Base-by-base conservation (phyloP, 2,888 invertebrate genomes). In the Erynnis tages region DNA sequence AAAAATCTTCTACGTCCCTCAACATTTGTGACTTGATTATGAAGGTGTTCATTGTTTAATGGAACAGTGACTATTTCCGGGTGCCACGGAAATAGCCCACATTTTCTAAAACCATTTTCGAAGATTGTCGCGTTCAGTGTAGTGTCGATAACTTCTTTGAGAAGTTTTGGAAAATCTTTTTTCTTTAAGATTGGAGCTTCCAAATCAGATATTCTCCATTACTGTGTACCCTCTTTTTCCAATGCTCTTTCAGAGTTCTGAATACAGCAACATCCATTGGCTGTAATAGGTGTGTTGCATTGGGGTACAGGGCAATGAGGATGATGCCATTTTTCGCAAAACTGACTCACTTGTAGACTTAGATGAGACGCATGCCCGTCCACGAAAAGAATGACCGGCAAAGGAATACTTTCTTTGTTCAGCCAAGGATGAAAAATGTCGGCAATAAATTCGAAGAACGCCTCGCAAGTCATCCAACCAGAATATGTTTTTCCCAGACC, bases 381-480 rank as follows among this genome's bases (percentile, higher is more conserved):
- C 17, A 85, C 56, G 52, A 74, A 81, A 2, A 80, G 53, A 50
- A 82, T 65, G 23, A 81, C 62, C 30, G 59, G 80, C 11, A 68
- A 58, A 44, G 62, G 46, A 27, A 79, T 67, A 25, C 68, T 52
- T 40, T 73, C 65, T 43, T 63, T 56, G 32, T 61, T 17, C 23
- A 80, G 50, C 74, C 74, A 80, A 21, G 68, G 67, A 54, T 67
- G 50, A 62, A 79, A 77, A 8, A 73, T 57, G 59, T 79, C 76
- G 7, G 68, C 60, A 2, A 79, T 58, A 60, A 71, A 79, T 61
- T 81, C 73, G 58, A 61, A 78, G 60, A 83, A 80, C 5, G 66
- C 65, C 56, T 71, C 69, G 0, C 64, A 59, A 4, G 70, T 78
- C 79, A 76, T 83, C 79, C 84, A 82, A 4, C 79, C 80, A 44